Evolutionary conservation across 2,113 vertebrate genomes (phyloP).

Genomic region (Noctilio leporinus): DNA sequence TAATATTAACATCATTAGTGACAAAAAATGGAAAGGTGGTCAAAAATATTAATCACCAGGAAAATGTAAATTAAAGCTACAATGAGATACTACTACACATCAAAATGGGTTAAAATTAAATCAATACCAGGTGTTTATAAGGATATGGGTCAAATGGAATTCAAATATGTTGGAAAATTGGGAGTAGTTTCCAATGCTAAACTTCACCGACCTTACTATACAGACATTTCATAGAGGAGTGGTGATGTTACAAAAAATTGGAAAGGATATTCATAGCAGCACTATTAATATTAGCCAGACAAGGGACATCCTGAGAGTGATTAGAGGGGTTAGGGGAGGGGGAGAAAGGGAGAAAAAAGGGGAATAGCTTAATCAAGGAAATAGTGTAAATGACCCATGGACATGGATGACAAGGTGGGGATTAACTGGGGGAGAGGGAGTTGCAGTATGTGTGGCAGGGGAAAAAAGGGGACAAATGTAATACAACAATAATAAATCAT

Average conservation of each 20-base stretch:
- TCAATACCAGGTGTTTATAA: neutral
- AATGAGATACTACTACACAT: neutral
- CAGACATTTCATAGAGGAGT: neutral
- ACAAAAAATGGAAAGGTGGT: neutral
- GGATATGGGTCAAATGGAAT: neutral
- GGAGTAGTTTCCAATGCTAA: neutral
- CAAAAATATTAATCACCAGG: neutral
- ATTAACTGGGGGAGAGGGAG: no score
- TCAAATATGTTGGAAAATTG: neutral
- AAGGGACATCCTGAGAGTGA: no score
- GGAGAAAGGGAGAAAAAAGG: no score
- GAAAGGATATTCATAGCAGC: neutral
- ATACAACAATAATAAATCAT: no score
- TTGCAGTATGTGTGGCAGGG: no score
- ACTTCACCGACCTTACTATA: no score
- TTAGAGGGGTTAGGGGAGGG: no score
- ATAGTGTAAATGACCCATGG: no score
- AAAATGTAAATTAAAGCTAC: neutral
- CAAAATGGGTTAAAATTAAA: neutral
- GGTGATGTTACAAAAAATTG: neutral
- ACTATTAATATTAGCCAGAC: neutral
- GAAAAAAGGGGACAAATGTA: no score
- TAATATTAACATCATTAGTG: neutral
- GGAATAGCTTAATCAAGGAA: no score
- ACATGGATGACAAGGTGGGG: no score